A percentile compares a stretch with the other conserved stretches of the same genome.
Conservation (phyloP, 2,888 invertebrate species). For the Meta bourneti region DNA sequence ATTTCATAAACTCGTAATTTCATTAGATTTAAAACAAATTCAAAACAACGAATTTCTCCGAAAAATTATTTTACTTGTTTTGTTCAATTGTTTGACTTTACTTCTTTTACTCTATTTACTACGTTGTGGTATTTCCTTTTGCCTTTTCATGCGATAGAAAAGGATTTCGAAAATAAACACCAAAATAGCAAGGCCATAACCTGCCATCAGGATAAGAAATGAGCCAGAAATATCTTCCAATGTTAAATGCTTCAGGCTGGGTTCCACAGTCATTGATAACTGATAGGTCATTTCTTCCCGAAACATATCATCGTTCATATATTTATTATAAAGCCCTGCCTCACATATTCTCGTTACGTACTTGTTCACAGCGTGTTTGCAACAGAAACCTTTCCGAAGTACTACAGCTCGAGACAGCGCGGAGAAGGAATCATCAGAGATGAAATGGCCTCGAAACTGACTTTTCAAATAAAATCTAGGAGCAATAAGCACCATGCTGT, state of each 20-base stretch:
- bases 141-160: background rate
- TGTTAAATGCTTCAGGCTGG: slow-evolving; percentile 2
- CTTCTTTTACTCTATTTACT: background rate
- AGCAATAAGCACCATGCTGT: background rate
- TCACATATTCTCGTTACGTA: slow-evolving; percentile 19
- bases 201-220: slow-evolving; percentile 32
- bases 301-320: slow-evolving; percentile 38
- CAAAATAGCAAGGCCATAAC: slow-evolving; percentile 12
- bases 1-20: background rate
- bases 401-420: slow-evolving; percentile 1
- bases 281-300: background rate
- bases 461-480: background rate
- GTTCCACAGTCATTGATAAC: background rate
- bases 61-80: background rate
- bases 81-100: background rate
- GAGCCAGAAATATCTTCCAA: slow-evolving; percentile 43
- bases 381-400: slow-evolving; percentile 17
- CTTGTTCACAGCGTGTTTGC: slow-evolving; percentile 10
- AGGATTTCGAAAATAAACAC: slow-evolving; percentile 27
- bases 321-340: slow-evolving; percentile 39
- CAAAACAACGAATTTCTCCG: too few species aligned
- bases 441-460: background rate
- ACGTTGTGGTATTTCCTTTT: background rate
- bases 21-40: background rate
- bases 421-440: slow-evolving; percentile 19